Evolutionary conservation across 2,888 invertebrate species (phyloP), one percentile per base, ranked within the genome.

Genomic region (Zelleria hepariella): DNA sequence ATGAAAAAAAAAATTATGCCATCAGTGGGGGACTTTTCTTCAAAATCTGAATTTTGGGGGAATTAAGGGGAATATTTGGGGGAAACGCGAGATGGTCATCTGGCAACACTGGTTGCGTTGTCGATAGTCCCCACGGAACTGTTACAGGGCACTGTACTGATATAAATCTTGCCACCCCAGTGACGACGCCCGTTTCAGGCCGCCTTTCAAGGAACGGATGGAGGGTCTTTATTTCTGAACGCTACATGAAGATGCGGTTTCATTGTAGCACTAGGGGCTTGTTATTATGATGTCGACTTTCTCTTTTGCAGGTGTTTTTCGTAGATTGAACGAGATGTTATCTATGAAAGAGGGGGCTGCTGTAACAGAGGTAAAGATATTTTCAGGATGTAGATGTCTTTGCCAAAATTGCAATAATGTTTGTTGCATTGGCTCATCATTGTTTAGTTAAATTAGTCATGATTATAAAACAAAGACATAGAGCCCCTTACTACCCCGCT

Each of bases 111-210:
- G n/a, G n/a, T n/a, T n/a, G n/a, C n/a, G n/a, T n/a, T n/a, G 5
- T 23, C 67, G 67, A 70, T 68, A 69, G 75, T 85, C 86, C 86
- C 86, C 80, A 81, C 70, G 80, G 86, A 78, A 74, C 83, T 77
- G 77, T 86, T 85, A 85, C 85, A 82, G 78, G 58, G 52, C 76
- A 67, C 75, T 80, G 83, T 84, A 82, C 74, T 80, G 82, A 83
- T 78, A 87, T 87, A 87, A 87, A 87, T 87, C 87, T 86, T 77
- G 65, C 78, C 81, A 77, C 87, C 86, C 87, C 75, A 70, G 66
- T 66, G 67, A 67, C 71, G 75, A 73, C 69, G 75, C 72, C 74
- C 69, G 10, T 72, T 75, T 73, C 80, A 80, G 79, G 78, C 58
- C 79, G 75, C 75, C 78, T 80, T 81, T 83, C 83, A 81, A 74